Evolutionary conservation across 2,797 vertebrate species (phyloP).

Genomic region (Percopsis omiscomaycus): DNA sequence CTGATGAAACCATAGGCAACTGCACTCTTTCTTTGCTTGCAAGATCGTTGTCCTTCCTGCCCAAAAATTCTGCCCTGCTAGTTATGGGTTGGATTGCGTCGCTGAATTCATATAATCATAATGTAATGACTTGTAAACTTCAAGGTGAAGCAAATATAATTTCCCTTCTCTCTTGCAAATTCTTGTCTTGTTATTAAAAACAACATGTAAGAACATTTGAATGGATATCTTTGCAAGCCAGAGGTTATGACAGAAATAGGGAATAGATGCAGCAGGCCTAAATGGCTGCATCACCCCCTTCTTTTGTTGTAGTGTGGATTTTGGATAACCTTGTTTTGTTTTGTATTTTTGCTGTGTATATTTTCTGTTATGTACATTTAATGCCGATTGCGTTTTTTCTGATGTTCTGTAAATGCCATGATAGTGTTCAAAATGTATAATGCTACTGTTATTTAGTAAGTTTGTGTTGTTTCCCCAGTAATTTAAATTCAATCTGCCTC

Average conservation of each 20-base stretch:
- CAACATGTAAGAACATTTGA: conserved; percentile 28
- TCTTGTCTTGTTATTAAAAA: not conserved
- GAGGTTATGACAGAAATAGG: conserved; percentile 11
- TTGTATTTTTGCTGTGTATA: conserved; percentile 64
- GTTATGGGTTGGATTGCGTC: conserved; percentile 20
- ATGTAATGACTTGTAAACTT: conserved; percentile 17
- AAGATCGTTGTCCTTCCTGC: conserved; percentile 39
- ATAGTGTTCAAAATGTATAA: conserved; percentile 25
- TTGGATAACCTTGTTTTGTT: conserved; percentile 49
- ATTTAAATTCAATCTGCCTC: conserved; percentile 37
- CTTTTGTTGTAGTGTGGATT: conserved; percentile 65
- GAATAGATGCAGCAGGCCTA: conserved; percentile 27
- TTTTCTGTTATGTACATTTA: conserved; percentile 68
- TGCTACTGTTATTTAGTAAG: conserved; percentile 50
- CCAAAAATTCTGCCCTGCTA: conserved; percentile 28
- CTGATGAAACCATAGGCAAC: conserved; percentile 66
- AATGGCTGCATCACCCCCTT: conserved; percentile 48
- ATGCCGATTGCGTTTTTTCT: conserved; percentile 54
- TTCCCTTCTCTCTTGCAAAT: conserved; percentile 1
- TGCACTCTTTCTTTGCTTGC: conserved; percentile 49
- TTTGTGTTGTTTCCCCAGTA: conserved; percentile 43
- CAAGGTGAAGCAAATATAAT: not conserved
- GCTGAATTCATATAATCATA: conserved; percentile 29
- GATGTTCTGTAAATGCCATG: conserved; percentile 70
- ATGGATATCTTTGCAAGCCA: conserved; percentile 31